Evolutionary conservation across 2,797 vertebrate species (phyloP).

Genomic region (Ctenopoma kingsleyae): DNA sequence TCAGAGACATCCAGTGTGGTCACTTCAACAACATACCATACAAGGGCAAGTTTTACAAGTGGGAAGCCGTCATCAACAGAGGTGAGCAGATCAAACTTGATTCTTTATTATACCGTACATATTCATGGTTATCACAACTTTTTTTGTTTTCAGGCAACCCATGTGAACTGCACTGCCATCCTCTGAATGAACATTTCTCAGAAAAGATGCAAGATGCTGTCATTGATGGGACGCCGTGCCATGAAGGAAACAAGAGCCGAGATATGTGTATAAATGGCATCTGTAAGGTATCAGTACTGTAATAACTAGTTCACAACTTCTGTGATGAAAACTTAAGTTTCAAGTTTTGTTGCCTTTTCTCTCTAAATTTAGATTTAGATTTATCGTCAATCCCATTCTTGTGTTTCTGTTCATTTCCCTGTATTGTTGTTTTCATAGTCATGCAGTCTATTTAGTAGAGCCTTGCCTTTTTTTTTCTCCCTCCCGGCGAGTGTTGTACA

Average conservation of each 20-base stretch:
- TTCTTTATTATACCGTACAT: neutral
- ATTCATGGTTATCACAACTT: neutral
- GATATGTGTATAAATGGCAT: conserved; percentile 96
- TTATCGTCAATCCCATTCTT: neutral
- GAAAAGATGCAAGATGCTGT: conserved; percentile 93
- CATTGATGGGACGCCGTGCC: conserved; percentile 91
- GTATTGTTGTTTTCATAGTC: neutral
- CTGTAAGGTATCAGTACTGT: conserved; percentile 89
- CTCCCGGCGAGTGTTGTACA: neutral
- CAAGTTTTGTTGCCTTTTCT: neutral
- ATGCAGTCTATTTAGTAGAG: conserved; percentile 1
- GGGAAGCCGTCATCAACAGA: conserved; percentile 89
- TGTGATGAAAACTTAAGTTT: neutral
- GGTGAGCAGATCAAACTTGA: conserved; percentile 77
- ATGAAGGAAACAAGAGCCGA: conserved; percentile 84
- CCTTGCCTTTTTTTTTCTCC: conserved; percentile 31
- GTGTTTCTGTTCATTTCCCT: neutral
- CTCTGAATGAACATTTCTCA: conserved; percentile 87
- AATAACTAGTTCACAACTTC: neutral
- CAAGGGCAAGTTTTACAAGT: conserved; percentile 91
- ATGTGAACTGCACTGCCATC: conserved; percentile 95
- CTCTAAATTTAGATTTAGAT: no score
- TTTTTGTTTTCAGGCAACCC: conserved; percentile 87
- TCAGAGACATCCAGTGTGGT: conserved; percentile 92
- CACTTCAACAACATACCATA: conserved; percentile 90